Base-by-base conservation (phyloP, 2,797 vertebrate species). In the Hyperoplus immaculatus region DNA sequence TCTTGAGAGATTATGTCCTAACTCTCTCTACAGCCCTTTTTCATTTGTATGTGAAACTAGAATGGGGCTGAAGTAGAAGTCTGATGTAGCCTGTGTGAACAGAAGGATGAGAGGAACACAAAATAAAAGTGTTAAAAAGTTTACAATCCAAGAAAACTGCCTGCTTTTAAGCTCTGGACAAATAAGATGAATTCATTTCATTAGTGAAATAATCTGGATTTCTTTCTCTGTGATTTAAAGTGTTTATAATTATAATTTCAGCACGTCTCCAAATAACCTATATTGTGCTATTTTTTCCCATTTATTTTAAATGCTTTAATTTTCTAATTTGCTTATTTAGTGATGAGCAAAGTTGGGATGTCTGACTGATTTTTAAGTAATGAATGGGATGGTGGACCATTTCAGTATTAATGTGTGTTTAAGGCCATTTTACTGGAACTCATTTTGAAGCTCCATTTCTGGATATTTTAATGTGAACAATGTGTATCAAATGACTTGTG, bases 41-140 rank as follows among this genome's bases (percentile, higher is more conserved):
- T 61, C 42, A 54, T 80, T 10, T 74, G 46, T 76, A 79, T 81
- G 62, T 83, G 69, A 73, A 71, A 63, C 41, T 80, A 72, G 80
- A 69, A 76, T 83, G 69, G 65, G 53, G 68, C 70, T 75, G 43
- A 66, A 29, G 47, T 78, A 75, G 50, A 41, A 53, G 51, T 74
- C 49, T 62, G 68, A 51, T 73, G 69, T 80, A 72, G 63, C 54
- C 66, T 45, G 58, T 77, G 58, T 75, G 55, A 87, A 61, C 21
- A 71, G 45, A 69, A 4, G 55, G 6, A 50, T 69, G 59, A 47
- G 47, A 56, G 36, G 53, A 59, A 54, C 11, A 53, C 13, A 60
- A 54, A 42, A 15, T 18, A 46, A 11, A 38, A 1, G 16, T 50
- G 42, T 15, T 61, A 57, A 7, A 45, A 51, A 4, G 50, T 66